Evolutionary conservation across 2,113 vertebrate species (phyloP).

Genomic region (Nibea albiflora): DNA sequence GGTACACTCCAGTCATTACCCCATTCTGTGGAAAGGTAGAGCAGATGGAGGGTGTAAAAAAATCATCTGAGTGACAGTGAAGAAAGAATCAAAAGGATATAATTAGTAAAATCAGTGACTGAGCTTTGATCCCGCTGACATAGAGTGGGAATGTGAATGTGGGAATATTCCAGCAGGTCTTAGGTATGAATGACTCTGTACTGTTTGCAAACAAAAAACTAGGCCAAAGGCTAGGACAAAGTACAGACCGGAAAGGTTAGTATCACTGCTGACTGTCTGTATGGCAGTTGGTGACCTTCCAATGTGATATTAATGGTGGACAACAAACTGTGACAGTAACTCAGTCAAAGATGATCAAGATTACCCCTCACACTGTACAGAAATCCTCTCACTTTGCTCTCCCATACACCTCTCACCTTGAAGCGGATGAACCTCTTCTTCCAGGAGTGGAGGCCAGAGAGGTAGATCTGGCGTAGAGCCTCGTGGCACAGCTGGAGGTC

Average conservation of each 20-base stretch:
- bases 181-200: conserved; percentile 24
- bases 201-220: conserved; percentile 49
- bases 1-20: conserved; percentile 96
- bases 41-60: conserved; percentile 7
- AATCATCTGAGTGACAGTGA: not conserved
- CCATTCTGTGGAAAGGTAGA: conserved; percentile 88
- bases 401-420: conserved; percentile 84
- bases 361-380: not conserved
- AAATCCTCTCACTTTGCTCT: conserved; percentile 16
- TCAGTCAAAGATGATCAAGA: not conserved
- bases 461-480: conserved; percentile 93
- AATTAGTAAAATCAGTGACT: not conserved
- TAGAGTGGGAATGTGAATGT: not conserved
- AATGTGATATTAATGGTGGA: not conserved
- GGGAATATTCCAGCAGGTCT: conserved; percentile 25
- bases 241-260: conserved; percentile 46
- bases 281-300: conserved; percentile 25
- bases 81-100: not conserved
- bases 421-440: conserved; percentile 96
- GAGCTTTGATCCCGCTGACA: not conserved
- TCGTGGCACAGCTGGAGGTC: conserved; percentile 94
- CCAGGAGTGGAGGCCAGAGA: conserved; percentile 95
- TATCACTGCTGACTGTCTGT: conserved; percentile 9
- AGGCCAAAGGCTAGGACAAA: conserved; percentile 56
- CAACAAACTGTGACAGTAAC: not conserved